Evolutionary conservation across 2,113 vertebrate genomes (phyloP), one percentile per base, ranked within the genome.

Genomic region (Pseudonaja textilis): DNA sequence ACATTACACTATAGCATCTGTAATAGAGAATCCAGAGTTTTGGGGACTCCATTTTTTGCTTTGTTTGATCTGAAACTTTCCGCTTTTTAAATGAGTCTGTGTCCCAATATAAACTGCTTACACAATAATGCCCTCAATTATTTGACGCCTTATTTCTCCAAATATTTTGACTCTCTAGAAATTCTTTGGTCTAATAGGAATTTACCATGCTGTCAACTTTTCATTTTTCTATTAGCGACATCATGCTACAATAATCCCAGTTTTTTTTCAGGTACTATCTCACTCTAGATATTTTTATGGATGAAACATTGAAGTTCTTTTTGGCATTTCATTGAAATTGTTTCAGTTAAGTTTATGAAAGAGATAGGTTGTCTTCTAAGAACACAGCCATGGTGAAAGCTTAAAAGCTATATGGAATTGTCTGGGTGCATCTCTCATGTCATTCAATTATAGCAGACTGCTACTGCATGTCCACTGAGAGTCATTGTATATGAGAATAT

Each of bases 161-260:
- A 96, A 96, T 96, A 96, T 96, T 97, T 97, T 97, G 96, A 97
- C 96, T 95, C 96, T 95, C 95, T 69, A n/a, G 59, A 96, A 96
- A 89, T 92, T 93, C 95, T 96, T 95, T 95, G 96, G 95, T 95
- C 95, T 96, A 96, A 97, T 92, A 96, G 90, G 91, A 93, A 93
- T 94, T 55, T 95, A 92, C 90, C 95, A 94, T 96, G 93, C 92
- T 96, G 89, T 50, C 55, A 94, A 74, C 59, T 95, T 94, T 91
- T 93, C 92, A 93, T 39, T 69, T 57, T 96, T 92, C 95, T 95
- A 96, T 91, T 93, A 69, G 92, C 91, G 90, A 95, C 16, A 18
- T 94, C 93, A 69, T 94, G 92, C 91, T 90, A 85, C 92, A 93
- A 96, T 95, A 92, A 94, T 94, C 93, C 91, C 86, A 90, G 14